Evolutionary conservation across 1,140 invertebrate genomes (phyloP), one percentile per base, ranked within the genome.

Genomic region (Cepaea nemoralis): DNA sequence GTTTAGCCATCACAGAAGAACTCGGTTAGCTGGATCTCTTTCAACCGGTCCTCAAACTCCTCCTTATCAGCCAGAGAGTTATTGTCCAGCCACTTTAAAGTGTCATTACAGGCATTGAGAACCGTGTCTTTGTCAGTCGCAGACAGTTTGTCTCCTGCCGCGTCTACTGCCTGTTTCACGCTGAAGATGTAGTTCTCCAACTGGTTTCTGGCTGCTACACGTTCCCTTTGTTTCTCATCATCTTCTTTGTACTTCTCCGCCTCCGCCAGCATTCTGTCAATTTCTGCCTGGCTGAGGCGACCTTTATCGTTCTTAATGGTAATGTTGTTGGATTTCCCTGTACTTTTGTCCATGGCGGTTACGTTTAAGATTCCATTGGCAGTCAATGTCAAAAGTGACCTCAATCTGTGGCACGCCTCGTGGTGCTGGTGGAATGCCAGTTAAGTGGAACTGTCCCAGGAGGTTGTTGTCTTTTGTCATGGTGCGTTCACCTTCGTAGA

Each of bases 401-500:
- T 63, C 59, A 31, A 63, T 63, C 59, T 63, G 83, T 96, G 96
- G 19, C 97, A 96, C 37, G 33, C 59, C 59, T 31, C 59, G 59
- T 31, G 59, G 35, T n/a, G 40, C 69, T 24, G 69, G 69, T 40
- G 97, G 96, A 85, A 98, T 97, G 67, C 96, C 96, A 82, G 94
- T 96, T 16, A 98, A 93, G 87, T 98, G 96, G 59, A 86, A 87
- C 42, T 35, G 59, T 16, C 85, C 85, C 22, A 86, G 76, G n/a
- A 78, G 76, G 27, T 70, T 70, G 27, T 70, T 70, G 69, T 70
- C 69, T n/a, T 70, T 70, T 22, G 69, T 70, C 69, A 97, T 97
- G 37, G 96, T 95, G 86, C 96, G 94, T 91, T 97, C 96, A n/a
- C 96, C 97, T 92, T 98, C 96, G 88, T 95, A 97, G 16, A 96